Percentiles rank a stretch among this genome's conserved stretches.
Evolutionary conservation across 2,113 vertebrate genomes (phyloP).

Genomic region (Pycnonotus jocosus): DNA sequence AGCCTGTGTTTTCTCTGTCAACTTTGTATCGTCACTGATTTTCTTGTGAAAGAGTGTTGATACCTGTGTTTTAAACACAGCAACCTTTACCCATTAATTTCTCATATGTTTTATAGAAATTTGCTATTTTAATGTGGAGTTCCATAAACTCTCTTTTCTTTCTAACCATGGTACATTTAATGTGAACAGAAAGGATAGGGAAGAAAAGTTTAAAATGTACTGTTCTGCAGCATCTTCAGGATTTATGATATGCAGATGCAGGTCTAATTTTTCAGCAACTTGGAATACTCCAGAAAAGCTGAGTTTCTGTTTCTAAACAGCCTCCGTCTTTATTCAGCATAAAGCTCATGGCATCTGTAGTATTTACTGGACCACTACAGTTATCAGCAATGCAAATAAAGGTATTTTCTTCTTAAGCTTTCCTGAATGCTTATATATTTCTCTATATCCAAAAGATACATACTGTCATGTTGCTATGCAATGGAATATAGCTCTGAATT

Average conservation of each 20-base stretch:
- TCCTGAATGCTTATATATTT: background rate
- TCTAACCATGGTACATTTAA: background rate
- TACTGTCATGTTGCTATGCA: background rate
- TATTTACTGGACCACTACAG: background rate
- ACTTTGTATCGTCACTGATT: background rate
- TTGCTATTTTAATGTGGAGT: background rate
- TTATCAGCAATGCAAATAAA: background rate
- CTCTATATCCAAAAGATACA: background rate
- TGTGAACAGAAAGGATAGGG: background rate
- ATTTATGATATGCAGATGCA: background rate
- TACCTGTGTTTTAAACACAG: background rate
- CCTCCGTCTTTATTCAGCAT: background rate
- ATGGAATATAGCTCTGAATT: background rate
- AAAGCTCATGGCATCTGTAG: background rate
- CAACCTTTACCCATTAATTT: background rate
- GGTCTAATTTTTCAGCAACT: background rate
- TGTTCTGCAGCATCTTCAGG: background rate
- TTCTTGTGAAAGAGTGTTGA: background rate
- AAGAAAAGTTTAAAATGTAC: background rate
- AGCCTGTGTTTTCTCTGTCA: accelerated
- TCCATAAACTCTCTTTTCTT: background rate
- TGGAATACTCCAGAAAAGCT: background rate
- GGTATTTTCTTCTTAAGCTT: background rate
- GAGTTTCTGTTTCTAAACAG: background rate
- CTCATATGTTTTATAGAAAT: background rate